Percentiles rank a stretch among this genome's conserved stretches.
phyloP scores from a whole-genome alignment of 1,140 invertebrate genomes.

The Zaprionus gabonicus region DNA sequence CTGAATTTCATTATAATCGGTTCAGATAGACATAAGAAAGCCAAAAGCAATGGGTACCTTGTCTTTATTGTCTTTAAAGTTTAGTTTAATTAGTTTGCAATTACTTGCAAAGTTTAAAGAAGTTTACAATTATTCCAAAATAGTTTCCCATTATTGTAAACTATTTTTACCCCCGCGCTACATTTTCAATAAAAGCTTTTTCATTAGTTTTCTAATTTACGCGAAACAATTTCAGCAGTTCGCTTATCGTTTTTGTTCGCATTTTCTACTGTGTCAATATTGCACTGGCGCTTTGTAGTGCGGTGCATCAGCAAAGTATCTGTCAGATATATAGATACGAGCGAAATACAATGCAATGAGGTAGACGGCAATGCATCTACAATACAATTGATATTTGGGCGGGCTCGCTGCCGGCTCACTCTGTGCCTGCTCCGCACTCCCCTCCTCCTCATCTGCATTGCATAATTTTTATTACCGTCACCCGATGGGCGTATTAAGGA shows the following conservation, averaged over 20 bases:
- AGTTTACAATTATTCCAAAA: neutral
- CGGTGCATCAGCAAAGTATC: conserved; percentile 34
- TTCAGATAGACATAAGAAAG: too few relatives aligned
- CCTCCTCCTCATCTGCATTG: conserved; percentile 39
- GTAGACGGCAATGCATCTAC: conserved; percentile 28
- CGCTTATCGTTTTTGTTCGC: conserved; percentile 10
- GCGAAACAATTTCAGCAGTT: neutral
- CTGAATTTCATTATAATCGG: too few relatives aligned
- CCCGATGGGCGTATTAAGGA: conserved; percentile 2
- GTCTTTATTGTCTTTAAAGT: neutral
- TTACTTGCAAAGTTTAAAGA: neutral
- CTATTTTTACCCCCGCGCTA: neutral
- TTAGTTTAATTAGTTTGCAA: neutral
- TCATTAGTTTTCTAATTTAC: neutral
- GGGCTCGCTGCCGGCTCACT: neutral
- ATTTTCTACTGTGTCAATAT: conserved; percentile 38
- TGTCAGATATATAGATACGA: conserved; percentile 57
- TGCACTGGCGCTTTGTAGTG: conserved; percentile 20
- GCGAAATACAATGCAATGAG: conserved; percentile 24
- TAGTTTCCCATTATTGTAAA: neutral
- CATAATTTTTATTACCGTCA: conserved; percentile 72
- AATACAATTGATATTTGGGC: conserved; percentile 44
- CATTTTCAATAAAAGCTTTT: neutral
- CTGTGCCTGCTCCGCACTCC: neutral
- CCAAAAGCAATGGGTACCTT: neutral